phyloP scores from a whole-genome alignment of 2,113 vertebrate genomes.

The Myrmecobius fasciatus region DNA sequence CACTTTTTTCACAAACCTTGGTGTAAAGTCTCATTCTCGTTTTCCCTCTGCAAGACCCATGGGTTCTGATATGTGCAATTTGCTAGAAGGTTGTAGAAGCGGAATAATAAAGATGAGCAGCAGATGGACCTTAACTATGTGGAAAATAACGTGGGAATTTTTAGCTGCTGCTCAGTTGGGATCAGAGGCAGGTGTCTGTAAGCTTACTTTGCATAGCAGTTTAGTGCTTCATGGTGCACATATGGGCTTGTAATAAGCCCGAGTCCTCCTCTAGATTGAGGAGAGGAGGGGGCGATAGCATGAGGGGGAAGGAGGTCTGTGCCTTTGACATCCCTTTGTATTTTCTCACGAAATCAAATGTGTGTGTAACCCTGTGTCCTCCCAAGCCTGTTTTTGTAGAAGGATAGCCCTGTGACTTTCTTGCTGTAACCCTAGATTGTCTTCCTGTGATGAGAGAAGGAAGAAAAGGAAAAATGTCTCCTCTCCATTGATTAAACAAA shows the following conservation, averaged over 20 bases:
- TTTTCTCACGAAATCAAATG: slow-evolving; percentile 28
- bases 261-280: slow-evolving; percentile 4
- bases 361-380: not conserved
- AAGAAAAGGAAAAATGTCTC: not conserved
- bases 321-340: not conserved
- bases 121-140: slow-evolving; percentile 16
- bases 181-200: slow-evolving; percentile 2
- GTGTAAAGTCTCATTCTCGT: not conserved
- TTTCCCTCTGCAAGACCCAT: slow-evolving; percentile 19
- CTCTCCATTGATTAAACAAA: not conserved
- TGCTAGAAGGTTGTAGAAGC: slow-evolving; percentile 45
- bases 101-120: slow-evolving; percentile 39
- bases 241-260: not conserved
- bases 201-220: slow-evolving; percentile 6
- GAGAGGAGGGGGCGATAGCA: not conserved
- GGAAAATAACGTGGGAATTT: slow-evolving; percentile 34
- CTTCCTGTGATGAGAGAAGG: not conserved
- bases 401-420: not conserved
- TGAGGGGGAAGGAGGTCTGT: not conserved
- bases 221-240: not conserved
- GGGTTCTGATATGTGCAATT: slow-evolving; percentile 33
- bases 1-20: not conserved
- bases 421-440: not conserved
- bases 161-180: not conserved
- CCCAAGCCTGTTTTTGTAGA: not conserved